These are phyloP conservation scores for Aphelenchoides avenae DNA, from an alignment of 1,140 invertebrate species.

Conservation along the genomic window DNA sequence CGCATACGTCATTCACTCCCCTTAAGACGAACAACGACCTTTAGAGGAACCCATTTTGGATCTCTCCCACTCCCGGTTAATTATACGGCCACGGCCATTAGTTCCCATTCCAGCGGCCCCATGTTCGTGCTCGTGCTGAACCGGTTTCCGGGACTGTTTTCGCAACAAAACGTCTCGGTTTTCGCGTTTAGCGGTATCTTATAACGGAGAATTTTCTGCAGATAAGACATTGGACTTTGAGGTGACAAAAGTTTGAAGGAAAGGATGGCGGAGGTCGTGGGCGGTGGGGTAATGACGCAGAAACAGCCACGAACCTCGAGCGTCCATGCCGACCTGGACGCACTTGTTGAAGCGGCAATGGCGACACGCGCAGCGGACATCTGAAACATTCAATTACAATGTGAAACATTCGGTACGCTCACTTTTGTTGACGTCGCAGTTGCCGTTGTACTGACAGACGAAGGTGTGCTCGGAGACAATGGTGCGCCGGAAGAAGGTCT, in stretches of 20 bases:
- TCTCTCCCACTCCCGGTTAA: too few species aligned
- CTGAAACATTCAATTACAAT: conserved; percentile 41
- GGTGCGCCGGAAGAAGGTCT: conserved; percentile 59
- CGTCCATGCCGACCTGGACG: conserved; percentile 64
- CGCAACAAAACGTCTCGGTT: too few species aligned
- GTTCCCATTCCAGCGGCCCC: too few species aligned
- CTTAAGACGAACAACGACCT: too few species aligned
- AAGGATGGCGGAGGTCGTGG: too few species aligned
- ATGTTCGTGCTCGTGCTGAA: too few species aligned
- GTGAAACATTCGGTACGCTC: conserved; percentile 8
- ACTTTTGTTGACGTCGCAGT: conserved; percentile 63
- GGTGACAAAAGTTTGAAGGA: conserved; percentile 1
- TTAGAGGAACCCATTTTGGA: too few species aligned
- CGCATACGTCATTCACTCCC: too few species aligned
- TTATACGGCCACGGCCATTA: too few species aligned
- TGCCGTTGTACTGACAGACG: conserved; percentile 63
- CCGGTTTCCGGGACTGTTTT: too few species aligned
- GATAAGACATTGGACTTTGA: neutral
- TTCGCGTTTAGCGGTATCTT: too few species aligned
- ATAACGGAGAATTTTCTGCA: neutral
- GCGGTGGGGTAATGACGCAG: too few species aligned
- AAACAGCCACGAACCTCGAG: conserved; percentile 60
- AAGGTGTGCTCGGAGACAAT: conserved; percentile 63
- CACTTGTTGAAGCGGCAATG: conserved; percentile 63
- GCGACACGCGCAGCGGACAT: conserved; percentile 64